Evolutionary conservation across 2,888 invertebrate genomes (phyloP).

Genomic region (Abrostola triplasia): DNA sequence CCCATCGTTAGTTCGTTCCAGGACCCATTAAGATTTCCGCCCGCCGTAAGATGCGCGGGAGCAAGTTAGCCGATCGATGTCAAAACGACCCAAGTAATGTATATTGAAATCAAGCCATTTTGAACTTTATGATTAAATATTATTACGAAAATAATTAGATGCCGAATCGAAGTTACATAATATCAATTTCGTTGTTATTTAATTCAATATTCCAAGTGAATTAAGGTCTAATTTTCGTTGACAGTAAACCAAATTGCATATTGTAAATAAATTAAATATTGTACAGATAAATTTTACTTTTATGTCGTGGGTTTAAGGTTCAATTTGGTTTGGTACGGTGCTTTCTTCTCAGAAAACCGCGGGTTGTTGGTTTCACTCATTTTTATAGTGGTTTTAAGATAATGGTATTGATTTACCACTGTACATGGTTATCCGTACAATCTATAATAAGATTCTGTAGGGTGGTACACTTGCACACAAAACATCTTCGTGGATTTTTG

Average conservation of each 20-base stretch:
- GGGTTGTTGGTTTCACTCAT: conserved; percentile 77
- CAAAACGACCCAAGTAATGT: conserved; percentile 56
- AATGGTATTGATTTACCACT: conserved; percentile 86
- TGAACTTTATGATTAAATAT: conserved; percentile 35
- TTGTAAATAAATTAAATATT: conserved; percentile 28
- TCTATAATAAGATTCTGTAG: conserved; percentile 69
- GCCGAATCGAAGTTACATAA: conserved; percentile 15
- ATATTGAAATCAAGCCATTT: conserved; percentile 37
- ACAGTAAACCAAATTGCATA: conserved; percentile 26
- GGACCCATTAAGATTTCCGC: conserved; percentile 88
- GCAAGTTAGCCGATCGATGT: conserved; percentile 61
- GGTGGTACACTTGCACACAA: conserved; percentile 9
- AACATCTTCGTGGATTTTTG: not conserved
- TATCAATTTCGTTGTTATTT: conserved; percentile 2
- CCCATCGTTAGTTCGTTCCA: conserved; percentile 86
- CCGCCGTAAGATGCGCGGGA: conserved; percentile 82
- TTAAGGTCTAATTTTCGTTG: conserved; percentile 35
- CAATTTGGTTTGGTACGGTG: conserved; percentile 37
- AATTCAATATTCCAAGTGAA: not conserved
- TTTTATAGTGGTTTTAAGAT: conserved; percentile 86
- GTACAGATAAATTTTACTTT: conserved; percentile 26
- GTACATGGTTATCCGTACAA: conserved; percentile 73
- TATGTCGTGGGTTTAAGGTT: conserved; percentile 20
- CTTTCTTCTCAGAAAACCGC: conserved; percentile 73
- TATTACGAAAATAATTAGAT: conserved; percentile 11